phyloP scores from a whole-genome alignment of 2,113 vertebrate genomes.

The Tragelaphus strepsiceros region DNA sequence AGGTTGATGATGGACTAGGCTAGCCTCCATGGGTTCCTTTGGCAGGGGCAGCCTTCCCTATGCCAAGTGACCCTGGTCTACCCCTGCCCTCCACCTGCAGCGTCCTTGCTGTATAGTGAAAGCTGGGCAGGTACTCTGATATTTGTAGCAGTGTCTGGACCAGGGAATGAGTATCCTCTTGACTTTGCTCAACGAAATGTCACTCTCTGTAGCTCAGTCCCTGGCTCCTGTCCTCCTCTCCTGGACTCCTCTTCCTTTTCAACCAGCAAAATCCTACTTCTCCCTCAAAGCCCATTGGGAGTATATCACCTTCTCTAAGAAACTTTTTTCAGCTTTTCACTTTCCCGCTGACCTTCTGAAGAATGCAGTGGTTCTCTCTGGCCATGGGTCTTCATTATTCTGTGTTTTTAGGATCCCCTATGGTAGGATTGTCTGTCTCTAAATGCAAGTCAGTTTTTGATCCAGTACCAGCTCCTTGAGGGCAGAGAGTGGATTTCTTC shows the following conservation, averaged over 20 bases:
- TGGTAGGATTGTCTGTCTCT: not conserved
- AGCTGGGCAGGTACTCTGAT: not conserved
- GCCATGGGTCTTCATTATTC: not conserved
- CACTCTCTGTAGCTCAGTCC: not conserved
- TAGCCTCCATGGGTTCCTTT: not conserved
- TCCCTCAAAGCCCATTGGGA: not conserved
- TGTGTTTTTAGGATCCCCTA: not conserved
- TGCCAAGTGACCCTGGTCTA: not conserved
- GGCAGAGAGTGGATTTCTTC: not conserved
- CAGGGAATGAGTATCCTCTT: not conserved
- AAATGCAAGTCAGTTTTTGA: not conserved
- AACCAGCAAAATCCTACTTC: not conserved
- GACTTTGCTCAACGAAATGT: not conserved
- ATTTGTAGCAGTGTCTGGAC: not conserved
- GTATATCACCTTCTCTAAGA: not conserved
- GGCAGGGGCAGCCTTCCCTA: not conserved
- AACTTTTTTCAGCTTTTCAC: not conserved
- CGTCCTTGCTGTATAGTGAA: not conserved
- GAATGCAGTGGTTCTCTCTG: not conserved
- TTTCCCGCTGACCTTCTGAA: not conserved
- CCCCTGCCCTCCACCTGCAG: not conserved
- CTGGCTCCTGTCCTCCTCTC: not conserved
- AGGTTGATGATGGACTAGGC: not conserved
- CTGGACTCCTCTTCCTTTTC: not conserved
- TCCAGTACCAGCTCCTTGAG: not conserved